Conservation (phyloP, 2,113 vertebrate genomes). For the Pica pica region DNA sequence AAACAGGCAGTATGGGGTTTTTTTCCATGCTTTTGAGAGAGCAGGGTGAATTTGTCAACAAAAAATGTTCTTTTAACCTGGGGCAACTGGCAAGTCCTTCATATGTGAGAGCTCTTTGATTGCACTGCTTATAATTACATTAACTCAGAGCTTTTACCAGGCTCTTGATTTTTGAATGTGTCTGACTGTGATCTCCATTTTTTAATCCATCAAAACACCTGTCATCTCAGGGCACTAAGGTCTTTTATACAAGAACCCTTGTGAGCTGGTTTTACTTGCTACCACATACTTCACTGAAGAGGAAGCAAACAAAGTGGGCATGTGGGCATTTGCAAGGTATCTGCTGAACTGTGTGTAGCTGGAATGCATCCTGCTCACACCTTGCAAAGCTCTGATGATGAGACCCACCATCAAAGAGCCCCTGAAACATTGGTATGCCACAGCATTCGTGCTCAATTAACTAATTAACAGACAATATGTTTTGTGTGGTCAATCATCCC, state of each 20-base stretch:
- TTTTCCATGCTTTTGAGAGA: not conserved
- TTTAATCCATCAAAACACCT: not conserved
- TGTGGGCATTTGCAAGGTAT: not conserved
- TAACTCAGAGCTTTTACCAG: not conserved
- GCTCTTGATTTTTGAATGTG: not conserved
- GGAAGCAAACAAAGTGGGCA: rapidly evolving
- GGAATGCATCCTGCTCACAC: not conserved
- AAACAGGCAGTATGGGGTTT: rapidly evolving
- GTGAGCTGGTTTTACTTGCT: not conserved
- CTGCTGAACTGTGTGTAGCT: not conserved
- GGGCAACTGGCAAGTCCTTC: not conserved
- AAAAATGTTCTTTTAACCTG: not conserved
- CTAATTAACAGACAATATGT: not conserved
- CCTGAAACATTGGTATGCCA: not conserved
- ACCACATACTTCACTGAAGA: not conserved
- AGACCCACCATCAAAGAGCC: not conserved
- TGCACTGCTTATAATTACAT: not conserved
- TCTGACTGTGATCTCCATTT: not conserved
- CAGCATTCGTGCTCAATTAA: not conserved
- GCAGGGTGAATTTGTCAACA: not conserved
- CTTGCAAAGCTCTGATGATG: not conserved
- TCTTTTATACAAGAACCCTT: not conserved
- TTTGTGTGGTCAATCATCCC: not conserved
- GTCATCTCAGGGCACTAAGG: not conserved
- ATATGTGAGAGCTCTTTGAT: not conserved